phyloP scores from a whole-genome alignment of 2,113 vertebrate genomes.

The Hylia prasina region DNA sequence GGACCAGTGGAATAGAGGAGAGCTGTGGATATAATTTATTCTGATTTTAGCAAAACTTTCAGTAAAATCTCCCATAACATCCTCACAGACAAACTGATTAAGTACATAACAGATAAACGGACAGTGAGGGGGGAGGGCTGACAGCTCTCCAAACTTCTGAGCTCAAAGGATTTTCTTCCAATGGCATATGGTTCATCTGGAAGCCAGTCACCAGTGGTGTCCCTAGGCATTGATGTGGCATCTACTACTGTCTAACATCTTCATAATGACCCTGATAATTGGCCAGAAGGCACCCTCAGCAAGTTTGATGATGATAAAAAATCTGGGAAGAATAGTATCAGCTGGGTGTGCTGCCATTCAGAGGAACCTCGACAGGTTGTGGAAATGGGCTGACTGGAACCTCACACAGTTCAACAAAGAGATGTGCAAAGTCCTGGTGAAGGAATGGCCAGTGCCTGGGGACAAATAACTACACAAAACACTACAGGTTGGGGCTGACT shows the following conservation, averaged over 20 bases:
- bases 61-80: not conserved
- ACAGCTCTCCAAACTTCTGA: not conserved
- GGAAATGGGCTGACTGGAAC: not conserved
- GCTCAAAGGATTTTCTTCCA: not conserved
- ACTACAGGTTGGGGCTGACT: not conserved
- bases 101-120: not conserved
- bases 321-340: not conserved
- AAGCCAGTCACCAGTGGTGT: not conserved
- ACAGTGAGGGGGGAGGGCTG: not conserved
- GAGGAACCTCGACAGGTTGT: not conserved
- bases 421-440: not conserved
- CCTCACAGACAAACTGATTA: not conserved
- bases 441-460: too few relatives aligned
- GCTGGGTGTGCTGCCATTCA: not conserved
- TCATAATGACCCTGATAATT: not conserved
- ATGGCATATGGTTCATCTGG: too few relatives aligned
- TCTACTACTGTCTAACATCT: not conserved
- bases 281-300: not conserved
- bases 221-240: not conserved
- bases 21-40: accelerated
- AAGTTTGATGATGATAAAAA: not conserved
- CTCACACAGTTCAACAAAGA: not conserved
- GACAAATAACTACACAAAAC: not conserved
- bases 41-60: not conserved
- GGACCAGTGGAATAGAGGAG: not conserved